Base-by-base conservation (phyloP, 2,888 invertebrate species). In the Drosophila flavopinicola region DNA sequence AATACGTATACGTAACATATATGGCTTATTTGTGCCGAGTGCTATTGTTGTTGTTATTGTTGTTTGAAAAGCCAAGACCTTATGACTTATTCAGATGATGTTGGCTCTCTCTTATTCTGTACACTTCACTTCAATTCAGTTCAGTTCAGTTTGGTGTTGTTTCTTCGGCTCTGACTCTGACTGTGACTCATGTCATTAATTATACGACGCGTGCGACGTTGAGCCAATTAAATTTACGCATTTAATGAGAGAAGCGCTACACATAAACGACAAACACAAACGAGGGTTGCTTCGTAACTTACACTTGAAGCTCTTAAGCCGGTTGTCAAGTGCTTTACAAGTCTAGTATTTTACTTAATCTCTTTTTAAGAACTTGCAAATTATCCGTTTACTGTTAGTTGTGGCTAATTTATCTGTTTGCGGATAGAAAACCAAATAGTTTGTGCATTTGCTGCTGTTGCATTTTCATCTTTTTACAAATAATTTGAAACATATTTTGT, bases 31-130 rank as follows among this genome's bases (percentile, higher is more conserved):
- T 85, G 63, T 58, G 78, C 42, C 38, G 57, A 58, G 25, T 48
- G 56, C 52, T 75, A 10, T 47, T 66, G 33, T 37, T 63, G 48
- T 27, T 42, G 15, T 23, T 60, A 38, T 52, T 67, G 67, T 37
- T 71, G 66, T 63, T 66, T 56, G 63, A 23, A 71, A 78, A 78
- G 76, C 71, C 86, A 70, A 70, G 79, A 66, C 68, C 86, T 68
- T 83, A 87, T 87, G 86, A 87, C 86, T 80, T 87, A 85, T 80
- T 87, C 84, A 85, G 79, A 77, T 66, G 75, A 77, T 69, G 75
- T 66, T 85, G 78, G 58, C 25, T 58, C 59, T 35, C 49, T 38
- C 17, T 30, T 32, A 24, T 47, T 52, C 24, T 7, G 37, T 38
- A 54, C 35, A 30, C 17, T 41, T 45, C 30, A 13, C 15, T 44